A percentile compares a stretch with the other conserved stretches of the same genome.
phyloP scores from a whole-genome alignment of 1,140 invertebrate genomes.

The Himalopsyche phryganea region DNA sequence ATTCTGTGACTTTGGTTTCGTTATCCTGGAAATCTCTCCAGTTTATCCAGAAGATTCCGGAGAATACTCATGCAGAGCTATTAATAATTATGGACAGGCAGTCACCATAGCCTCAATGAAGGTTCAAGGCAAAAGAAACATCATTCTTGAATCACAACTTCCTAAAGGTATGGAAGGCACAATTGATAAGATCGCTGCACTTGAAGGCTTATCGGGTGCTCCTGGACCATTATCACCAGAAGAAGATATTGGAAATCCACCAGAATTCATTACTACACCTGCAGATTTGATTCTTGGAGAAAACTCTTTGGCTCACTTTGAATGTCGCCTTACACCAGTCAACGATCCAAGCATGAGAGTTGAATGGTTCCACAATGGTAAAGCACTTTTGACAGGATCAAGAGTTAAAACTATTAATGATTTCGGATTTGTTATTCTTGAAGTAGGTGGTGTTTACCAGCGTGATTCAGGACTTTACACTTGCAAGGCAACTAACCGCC shows the following conservation, averaged over 20 bases:
- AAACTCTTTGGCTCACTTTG: constrained; percentile 88
- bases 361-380: constrained; percentile 96
- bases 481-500: constrained; percentile 86
- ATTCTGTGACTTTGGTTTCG: constrained; percentile 94
- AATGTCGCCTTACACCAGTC: constrained; percentile 84
- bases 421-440: constrained; percentile 90
- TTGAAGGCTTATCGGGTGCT: constrained; percentile 78
- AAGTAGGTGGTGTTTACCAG: constrained; percentile 84
- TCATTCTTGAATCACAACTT: constrained; percentile 87
- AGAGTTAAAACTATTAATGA: constrained; percentile 90
- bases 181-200: constrained; percentile 88
- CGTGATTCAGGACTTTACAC: constrained; percentile 86
- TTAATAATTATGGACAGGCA: constrained; percentile 88
- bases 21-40: constrained; percentile 89
- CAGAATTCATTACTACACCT: constrained; percentile 87
- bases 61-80: constrained; percentile 88
- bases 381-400: constrained; percentile 80
- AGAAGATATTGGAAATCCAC: constrained; percentile 83
- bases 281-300: constrained; percentile 80
- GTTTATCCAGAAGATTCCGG: constrained; percentile 94
- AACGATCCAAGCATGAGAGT: constrained; percentile 90
- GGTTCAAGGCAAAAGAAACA: constrained; percentile 85
- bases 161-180: constrained; percentile 90
- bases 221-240: constrained; percentile 62
- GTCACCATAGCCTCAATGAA: constrained; percentile 89